Conservation (phyloP, 2,888 invertebrate species). For the Fragum sueziense region DNA sequence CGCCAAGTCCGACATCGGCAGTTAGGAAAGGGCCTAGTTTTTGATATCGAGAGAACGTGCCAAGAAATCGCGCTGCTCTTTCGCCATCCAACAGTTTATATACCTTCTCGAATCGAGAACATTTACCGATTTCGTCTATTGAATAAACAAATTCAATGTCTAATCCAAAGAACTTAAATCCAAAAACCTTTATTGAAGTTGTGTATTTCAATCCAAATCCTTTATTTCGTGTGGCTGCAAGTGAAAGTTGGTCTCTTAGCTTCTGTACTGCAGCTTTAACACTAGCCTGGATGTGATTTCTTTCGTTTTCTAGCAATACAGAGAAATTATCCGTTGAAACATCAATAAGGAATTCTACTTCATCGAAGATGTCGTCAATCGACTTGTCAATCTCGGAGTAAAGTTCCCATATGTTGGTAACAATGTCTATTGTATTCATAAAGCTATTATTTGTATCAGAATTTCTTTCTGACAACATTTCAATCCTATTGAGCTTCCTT, state of each 20-base stretch:
- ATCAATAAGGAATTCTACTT: constrained; percentile 15
- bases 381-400: neutral
- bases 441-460: neutral
- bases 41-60: neutral
- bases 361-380: neutral
- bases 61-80: constrained; percentile 32
- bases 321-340: constrained; percentile 18
- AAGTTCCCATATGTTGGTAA: constrained; percentile 21
- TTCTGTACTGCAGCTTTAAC: constrained; percentile 18
- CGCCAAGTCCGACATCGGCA: neutral
- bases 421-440: neutral
- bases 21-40: constrained; percentile 22
- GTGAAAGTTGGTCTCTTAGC: constrained; percentile 6
- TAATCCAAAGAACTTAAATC: constrained; percentile 21
- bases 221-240: neutral
- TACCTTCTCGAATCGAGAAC: constrained; percentile 42
- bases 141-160: constrained; percentile 42
- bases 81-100: constrained; percentile 38
- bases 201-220: constrained; percentile 33
- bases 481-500: neutral
- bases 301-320: constrained; percentile 3
- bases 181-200: constrained; percentile 10
- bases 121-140: constrained; percentile 17
- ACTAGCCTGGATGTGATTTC: constrained; percentile 1
- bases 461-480: neutral